These are phyloP conservation scores for Brachionus rubens DNA, from an alignment of 1,140 invertebrate genomes.

Conservation along the genomic window DNA sequence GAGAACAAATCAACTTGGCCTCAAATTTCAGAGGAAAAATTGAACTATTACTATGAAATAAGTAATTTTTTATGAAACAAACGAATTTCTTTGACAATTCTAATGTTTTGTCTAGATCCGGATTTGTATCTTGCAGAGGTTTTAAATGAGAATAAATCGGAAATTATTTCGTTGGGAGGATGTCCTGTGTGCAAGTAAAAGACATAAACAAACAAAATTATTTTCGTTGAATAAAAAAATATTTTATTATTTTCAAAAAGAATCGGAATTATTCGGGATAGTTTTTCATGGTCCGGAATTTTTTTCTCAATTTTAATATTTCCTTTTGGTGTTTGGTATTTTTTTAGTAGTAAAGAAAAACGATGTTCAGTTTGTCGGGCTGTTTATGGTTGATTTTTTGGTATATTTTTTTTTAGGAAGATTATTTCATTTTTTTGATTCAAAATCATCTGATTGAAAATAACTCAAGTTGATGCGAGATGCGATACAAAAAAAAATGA, in stretches of 20 bases:
- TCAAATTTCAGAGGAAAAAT: background rate
- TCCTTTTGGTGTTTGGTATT: constrained; percentile 76
- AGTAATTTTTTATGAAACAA: background rate
- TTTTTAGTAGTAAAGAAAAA: constrained; percentile 72
- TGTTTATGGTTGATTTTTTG: constrained; percentile 64
- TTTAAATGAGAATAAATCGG: too few relatives aligned
- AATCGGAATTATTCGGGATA: constrained; percentile 77
- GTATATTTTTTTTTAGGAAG: too few relatives aligned
- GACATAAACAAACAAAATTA: too few relatives aligned
- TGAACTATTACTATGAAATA: background rate
- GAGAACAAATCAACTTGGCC: background rate
- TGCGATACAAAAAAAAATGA: too few relatives aligned
- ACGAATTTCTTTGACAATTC: background rate
- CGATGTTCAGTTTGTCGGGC: constrained; percentile 79
- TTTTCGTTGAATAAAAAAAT: too few relatives aligned
- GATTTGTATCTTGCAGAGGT: too few relatives aligned
- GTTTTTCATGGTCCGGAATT: constrained; percentile 73
- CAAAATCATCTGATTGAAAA: too few relatives aligned
- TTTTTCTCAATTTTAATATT: constrained; percentile 80
- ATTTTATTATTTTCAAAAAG: constrained; percentile 51
- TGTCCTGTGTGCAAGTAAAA: background rate
- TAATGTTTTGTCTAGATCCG: too few relatives aligned
- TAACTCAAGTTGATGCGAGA: too few relatives aligned
- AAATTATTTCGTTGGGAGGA: background rate
- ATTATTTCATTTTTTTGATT: too few relatives aligned